Evolutionary conservation across 2,113 vertebrate species (phyloP), one percentile per base, ranked within the genome.

Genomic region (Upupa epops): DNA sequence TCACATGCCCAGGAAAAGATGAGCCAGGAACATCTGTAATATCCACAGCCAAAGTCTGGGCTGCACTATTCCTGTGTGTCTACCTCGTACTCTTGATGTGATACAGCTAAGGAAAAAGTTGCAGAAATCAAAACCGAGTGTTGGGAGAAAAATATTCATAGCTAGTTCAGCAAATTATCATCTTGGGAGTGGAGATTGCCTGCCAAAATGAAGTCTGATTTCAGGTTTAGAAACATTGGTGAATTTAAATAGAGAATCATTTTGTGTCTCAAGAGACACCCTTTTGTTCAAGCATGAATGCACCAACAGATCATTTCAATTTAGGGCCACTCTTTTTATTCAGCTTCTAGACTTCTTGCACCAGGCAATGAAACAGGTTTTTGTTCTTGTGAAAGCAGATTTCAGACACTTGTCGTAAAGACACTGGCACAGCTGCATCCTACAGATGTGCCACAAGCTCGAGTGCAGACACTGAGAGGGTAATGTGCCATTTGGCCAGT

Each of bases 371-470:
- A 60, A 69, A 63, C 13, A 42, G 8, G 0, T 55, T 88, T 70
- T 74, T 74, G n/a, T 31, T 68, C 90, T 51, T 45, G 36, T 59
- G 48, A 73, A 84, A 93, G 51, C 16, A 46, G 11, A 59, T 85
- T 91, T 83, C 68, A 80, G 55, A 34, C 16, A 3, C 29, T 78
- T 34, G 51, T 87, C 87, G 89, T 51, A 93, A 92, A 78, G 74
- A 34, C 17, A 14, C 19, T 85, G 63, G 68, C 52, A 91, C 81
- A 94, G 59, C 82, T 94, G 87, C 71, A 80, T 55, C 29, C 75
- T 85, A 59, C 89, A 92, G 82, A 73, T 90, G 87, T 83, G 78
- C 34, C 87, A 73, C 55, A 59, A 72, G 20, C 59, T 63, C 65
- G 51, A 85, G 56, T 12, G 34, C 42, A 70, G 25, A 24, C 66